phyloP scores from a whole-genome alignment of 2,888 invertebrate species.

The Chaetogeoica ovagalla region DNA sequence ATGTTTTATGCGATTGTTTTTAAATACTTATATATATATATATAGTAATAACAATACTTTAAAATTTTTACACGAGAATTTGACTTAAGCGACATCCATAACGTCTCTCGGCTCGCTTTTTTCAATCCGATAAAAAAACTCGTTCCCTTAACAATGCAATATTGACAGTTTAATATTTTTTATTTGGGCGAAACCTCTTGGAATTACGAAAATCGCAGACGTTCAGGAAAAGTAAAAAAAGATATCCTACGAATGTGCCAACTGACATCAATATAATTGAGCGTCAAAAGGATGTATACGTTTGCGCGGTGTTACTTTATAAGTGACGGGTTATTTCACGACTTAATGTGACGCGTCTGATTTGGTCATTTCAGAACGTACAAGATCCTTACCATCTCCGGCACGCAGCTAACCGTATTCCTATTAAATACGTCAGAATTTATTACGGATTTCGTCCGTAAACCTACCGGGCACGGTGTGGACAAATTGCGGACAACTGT shows the following conservation, averaged over 20 bases:
- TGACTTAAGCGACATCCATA: no score
- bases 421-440: neutral
- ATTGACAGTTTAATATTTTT: slow-evolving; percentile 25
- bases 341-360: slow-evolving; percentile 18
- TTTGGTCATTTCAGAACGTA: neutral
- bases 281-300: neutral
- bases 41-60: no score
- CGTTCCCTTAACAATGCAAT: neutral
- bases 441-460: neutral
- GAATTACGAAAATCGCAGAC: neutral
- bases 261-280: neutral
- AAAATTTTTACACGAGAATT: no score
- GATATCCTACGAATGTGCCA: neutral
- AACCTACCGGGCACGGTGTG: neutral
- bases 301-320: neutral
- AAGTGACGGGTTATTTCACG: neutral
- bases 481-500: neutral
- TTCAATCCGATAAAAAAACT: no score
- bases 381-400: neutral
- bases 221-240: neutral
- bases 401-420: neutral
- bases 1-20: no score
- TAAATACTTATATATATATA: no score
- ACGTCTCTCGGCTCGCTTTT: no score
- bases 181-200: slow-evolving; percentile 3